Evolutionary conservation across 2,888 invertebrate species (phyloP), one percentile per base, ranked within the genome.

Genomic region (Idaea straminata): DNA sequence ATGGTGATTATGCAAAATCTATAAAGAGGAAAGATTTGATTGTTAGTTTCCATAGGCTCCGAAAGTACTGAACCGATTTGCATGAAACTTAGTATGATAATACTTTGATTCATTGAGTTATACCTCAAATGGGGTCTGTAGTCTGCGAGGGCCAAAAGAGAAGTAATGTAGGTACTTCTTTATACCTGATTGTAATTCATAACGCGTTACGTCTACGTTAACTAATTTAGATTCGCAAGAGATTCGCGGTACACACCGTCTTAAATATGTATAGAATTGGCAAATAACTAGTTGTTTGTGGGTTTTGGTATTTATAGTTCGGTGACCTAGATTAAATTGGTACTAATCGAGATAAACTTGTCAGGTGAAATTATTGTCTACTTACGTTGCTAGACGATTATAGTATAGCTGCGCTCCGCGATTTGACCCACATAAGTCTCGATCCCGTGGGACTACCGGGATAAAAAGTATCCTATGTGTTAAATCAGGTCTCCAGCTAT

Each of bases 191-290:
- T 74, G 74, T 83, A 80, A 89, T 87, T 87, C 89, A 76, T 73
- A 69, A 66, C 78, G 82, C 85, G 80, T 80, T 76, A 79, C 80
- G 85, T 89, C 66, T 77, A 82, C 85, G 80, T 81, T 76, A 79
- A 80, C 86, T 89, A 79, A 87, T 89, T 89, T 84, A 86, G 88
- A 91, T 89, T 89, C 89, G 84, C 77, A 58, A 77, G 83, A 84
- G 85, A 87, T 86, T 83, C 80, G 73, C 69, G 66, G 65, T 64
- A 70, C 66, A 64, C 66, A 73, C 47, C 47, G 64, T 47, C 66
- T 68, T 71, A 62, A 67, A 59, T 57, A 64, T 25, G 38, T 62
- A 59, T 71, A 77, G 77, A 80, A 57, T 35, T 65, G 76, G 65
- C 70, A 57, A 15, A 16, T 64, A 7, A 47, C 47, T 47, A 47